Evolutionary conservation across 1,140 invertebrate genomes (phyloP).

Genomic region (Temnothorax nylanderi): DNA sequence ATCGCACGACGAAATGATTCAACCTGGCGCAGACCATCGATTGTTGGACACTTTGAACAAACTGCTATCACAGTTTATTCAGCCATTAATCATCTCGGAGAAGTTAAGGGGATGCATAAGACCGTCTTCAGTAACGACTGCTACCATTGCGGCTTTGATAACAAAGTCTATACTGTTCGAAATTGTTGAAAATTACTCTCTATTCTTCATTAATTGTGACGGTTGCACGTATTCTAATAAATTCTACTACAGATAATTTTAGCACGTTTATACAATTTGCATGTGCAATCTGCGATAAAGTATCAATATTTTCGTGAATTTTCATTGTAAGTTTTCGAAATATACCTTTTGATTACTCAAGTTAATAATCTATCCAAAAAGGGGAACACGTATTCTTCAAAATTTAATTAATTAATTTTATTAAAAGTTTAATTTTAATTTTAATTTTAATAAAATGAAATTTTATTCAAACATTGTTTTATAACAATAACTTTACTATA

Average conservation of each 20-base stretch:
- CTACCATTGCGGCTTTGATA: conserved; percentile 26
- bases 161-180: conserved; percentile 1
- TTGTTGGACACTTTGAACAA: conserved; percentile 69
- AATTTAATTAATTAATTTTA: not conserved
- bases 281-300: not conserved
- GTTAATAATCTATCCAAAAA: not conserved
- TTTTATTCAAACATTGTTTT: not conserved
- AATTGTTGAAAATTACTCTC: not conserved
- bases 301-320: not conserved
- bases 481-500: not conserved
- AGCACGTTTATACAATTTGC: not conserved
- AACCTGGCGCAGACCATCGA: conserved; percentile 49
- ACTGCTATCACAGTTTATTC: conserved; percentile 75
- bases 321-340: not conserved
- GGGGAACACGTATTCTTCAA: not conserved
- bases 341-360: not conserved
- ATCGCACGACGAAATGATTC: conserved; percentile 34
- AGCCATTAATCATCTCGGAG: conserved; percentile 74
- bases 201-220: not conserved
- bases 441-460: not conserved
- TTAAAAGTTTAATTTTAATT: too few species aligned
- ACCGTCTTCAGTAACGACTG: not conserved
- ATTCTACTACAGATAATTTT: not conserved
- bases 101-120: conserved; percentile 55
- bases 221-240: not conserved